A percentile compares a stretch with the other conserved stretches of the same genome.
phyloP scores from a whole-genome alignment of 2,113 vertebrate species.

The Dendropsophus ebraccatus region DNA sequence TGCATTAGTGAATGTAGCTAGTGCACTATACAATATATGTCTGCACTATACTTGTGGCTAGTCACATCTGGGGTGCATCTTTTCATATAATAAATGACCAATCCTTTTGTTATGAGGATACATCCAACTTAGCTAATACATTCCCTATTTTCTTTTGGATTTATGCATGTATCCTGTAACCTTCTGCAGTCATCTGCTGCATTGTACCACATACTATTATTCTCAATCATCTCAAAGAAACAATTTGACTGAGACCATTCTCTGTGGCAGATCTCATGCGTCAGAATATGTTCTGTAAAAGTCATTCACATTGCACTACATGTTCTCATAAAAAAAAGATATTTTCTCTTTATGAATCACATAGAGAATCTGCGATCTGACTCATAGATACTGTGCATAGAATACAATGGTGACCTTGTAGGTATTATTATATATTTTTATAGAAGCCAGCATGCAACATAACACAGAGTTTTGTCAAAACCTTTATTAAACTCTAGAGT shows the following conservation, averaged over 20 bases:
- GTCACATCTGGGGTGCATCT: neutral
- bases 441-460: constrained; percentile 20
- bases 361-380: constrained; percentile 42
- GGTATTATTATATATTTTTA: constrained; percentile 45
- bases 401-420: constrained; percentile 56
- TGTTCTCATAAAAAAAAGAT: constrained; percentile 55
- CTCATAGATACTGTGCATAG: constrained; percentile 43
- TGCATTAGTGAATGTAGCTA: neutral
- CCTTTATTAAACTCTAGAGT: constrained; percentile 28
- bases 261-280: constrained; percentile 46
- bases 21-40: neutral
- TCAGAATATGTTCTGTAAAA: constrained; percentile 53
- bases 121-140: neutral
- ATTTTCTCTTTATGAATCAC: constrained; percentile 58
- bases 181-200: constrained; percentile 41
- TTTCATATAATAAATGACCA: neutral
- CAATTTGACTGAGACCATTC: constrained; percentile 33
- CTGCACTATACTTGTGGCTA: neutral
- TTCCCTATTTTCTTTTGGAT: neutral
- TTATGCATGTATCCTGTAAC: neutral
- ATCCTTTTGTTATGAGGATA: neutral
- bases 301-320: constrained; percentile 48
- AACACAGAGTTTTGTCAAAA: constrained; percentile 28
- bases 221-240: constrained; percentile 33
- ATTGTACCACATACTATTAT: constrained; percentile 32